Conservation (phyloP, 2,797 vertebrate genomes). For the Phrynocephalus forsythii region DNA sequence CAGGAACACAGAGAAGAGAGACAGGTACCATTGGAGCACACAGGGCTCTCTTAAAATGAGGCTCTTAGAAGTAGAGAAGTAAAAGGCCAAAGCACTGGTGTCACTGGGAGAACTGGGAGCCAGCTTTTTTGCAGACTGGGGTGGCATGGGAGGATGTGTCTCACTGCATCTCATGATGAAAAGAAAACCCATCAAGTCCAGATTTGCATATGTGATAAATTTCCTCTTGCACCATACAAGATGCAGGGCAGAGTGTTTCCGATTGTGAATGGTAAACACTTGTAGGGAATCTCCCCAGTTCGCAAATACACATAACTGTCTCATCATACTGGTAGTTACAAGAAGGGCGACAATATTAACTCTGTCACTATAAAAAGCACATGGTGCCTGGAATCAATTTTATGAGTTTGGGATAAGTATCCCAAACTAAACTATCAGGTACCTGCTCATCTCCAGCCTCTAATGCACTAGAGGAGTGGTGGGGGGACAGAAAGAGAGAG, state of each 20-base stretch:
- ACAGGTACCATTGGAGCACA: too few relatives aligned
- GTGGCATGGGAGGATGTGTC: too few relatives aligned
- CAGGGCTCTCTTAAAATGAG: too few relatives aligned
- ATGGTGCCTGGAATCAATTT: conserved; percentile 20
- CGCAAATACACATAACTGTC: not conserved
- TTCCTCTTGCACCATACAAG: not conserved
- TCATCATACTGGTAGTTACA: not conserved
- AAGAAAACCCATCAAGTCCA: too few relatives aligned
- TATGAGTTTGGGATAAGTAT: conserved; percentile 52
- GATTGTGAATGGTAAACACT: not conserved
- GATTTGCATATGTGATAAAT: too few relatives aligned
- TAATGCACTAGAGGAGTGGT: conserved; percentile 61
- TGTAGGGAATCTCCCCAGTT: not conserved
- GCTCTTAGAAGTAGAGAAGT: too few relatives aligned
- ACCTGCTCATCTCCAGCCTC: conserved; percentile 57
- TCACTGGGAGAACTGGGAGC: too few relatives aligned
- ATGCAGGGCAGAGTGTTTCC: not conserved
- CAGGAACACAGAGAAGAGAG: too few relatives aligned
- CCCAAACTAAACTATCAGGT: not conserved
- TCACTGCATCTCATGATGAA: too few relatives aligned
- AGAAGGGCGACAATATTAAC: conserved; percentile 5
- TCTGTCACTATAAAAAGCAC: not conserved
- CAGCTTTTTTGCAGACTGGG: too few relatives aligned
- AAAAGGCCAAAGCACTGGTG: too few relatives aligned
- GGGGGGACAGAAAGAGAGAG: not conserved